Evolutionary conservation across 2,797 vertebrate genomes (phyloP).

Genomic region (Rhabdophis nuchalis): DNA sequence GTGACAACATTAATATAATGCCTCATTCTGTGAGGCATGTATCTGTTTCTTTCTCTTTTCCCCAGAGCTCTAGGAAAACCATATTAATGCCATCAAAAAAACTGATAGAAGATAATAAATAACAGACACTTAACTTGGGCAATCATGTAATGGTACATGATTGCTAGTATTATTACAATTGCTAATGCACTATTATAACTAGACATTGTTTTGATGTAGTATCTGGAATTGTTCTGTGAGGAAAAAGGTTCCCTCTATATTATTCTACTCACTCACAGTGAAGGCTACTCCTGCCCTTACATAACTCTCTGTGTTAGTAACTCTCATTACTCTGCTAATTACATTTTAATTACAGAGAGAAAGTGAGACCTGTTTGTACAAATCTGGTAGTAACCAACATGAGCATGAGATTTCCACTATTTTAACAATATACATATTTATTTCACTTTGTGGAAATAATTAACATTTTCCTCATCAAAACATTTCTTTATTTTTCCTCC

Average conservation of each 20-base stretch:
- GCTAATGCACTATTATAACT: not conserved
- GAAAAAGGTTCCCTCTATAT: not conserved
- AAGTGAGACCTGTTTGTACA: constrained; percentile 34
- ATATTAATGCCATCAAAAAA: not conserved
- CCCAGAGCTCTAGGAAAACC: not conserved
- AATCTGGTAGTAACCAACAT: constrained; percentile 34
- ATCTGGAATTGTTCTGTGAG: not conserved
- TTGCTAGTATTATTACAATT: not conserved
- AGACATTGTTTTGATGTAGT: not conserved
- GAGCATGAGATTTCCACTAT: constrained; percentile 9
- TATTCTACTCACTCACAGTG: not conserved
- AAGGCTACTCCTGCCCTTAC: not conserved
- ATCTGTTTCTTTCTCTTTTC: not conserved
- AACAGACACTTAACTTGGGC: not conserved
- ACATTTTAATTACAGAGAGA: constrained; percentile 8
- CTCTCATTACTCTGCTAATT: constrained; percentile 23
- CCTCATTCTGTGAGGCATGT: not conserved
- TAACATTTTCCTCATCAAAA: constrained; percentile 31
- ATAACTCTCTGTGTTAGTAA: not conserved
- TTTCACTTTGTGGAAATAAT: constrained; percentile 37
- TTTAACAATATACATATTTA: constrained; percentile 29
- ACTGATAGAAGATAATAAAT: not conserved
- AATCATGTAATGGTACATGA: not conserved
- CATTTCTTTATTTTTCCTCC: constrained; percentile 61
- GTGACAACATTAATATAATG: not conserved